Base-by-base conservation (phyloP, 2,113 vertebrate genomes). In the Trematomus loennbergii region DNA sequence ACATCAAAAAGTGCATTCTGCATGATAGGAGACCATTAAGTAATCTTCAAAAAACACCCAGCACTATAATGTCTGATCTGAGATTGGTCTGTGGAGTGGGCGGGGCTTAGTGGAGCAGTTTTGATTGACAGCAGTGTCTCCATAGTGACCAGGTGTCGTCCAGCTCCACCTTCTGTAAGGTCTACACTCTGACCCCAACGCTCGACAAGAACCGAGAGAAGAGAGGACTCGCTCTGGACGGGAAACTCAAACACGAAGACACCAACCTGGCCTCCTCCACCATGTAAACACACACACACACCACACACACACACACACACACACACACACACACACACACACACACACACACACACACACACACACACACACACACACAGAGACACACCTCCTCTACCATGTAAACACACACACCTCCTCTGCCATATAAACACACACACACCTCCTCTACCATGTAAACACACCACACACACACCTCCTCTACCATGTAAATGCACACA, bases 231-330 rank as follows among this genome's bases (percentile, higher is more conserved):
- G 97, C 97, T 10, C 92, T 97, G 75, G 97, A 97, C 0, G 97
- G 97, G 15, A 97, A 97, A 50, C 96, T 97, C 13, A 97, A 97
- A 59, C 97, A 97, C 0, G 97, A 97, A 88, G 97, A 97, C 93
- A 97, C 97, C 90, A 97, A 97, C 93, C 92, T 97, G 93, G 97
- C 97, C 50, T 98, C 97, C 13, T 96, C 96, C 91, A 97, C 97
- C 88, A 97, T 97, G 97, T 97, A 89, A 87, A 64, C 1, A 15
- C 20, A 60, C 82, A 20, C 75, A 29, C 73, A 33, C 48, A 52
- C 52, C 22, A 22, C 22, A 22, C 22, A 22, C 22, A 22, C 22
- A 22, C 22, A 22, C 22, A 22, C 22, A 22, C 22, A 22, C 22
- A 2, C 2, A 22, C 2, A 22, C 22, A 22, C 22, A n/a, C n/a